phyloP scores from a whole-genome alignment of 2,888 invertebrate species.

The Drosophila diplacantha region DNA sequence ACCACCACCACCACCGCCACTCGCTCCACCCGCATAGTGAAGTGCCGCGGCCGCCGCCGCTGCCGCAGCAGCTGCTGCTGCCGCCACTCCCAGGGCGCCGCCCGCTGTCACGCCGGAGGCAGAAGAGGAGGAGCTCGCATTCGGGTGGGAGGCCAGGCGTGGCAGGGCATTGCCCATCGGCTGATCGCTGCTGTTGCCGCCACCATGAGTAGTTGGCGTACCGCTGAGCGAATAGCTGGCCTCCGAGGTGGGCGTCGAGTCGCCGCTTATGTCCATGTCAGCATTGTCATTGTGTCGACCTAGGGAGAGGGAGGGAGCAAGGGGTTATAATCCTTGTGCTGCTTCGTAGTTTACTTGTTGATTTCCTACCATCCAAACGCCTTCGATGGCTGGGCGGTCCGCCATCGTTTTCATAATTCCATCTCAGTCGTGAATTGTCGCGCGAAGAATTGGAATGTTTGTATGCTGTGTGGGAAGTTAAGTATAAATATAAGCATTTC shows the following conservation, averaged over 20 bases:
- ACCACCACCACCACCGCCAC: slow-evolving; percentile 29
- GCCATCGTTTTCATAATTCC: slow-evolving; percentile 78
- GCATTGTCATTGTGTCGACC: slow-evolving; percentile 80
- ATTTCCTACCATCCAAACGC: slow-evolving; percentile 75
- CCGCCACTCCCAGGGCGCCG: slow-evolving; percentile 10
- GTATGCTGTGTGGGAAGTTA: slow-evolving; percentile 78
- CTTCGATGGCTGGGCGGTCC: slow-evolving; percentile 76
- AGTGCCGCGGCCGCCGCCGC: slow-evolving; percentile 68
- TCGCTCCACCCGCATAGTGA: slow-evolving; percentile 51
- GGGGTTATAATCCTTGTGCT: no score
- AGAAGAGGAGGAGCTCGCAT: slow-evolving; percentile 54
- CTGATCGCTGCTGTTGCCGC: slow-evolving; percentile 53
- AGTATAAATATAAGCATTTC: not conserved
- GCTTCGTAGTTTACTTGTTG: accelerated
- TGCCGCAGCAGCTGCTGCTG: slow-evolving; percentile 26
- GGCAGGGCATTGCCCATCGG: slow-evolving; percentile 79
- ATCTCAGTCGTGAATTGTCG: slow-evolving; percentile 78
- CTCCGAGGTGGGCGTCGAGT: slow-evolving; percentile 92
- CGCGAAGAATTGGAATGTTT: slow-evolving; percentile 86
- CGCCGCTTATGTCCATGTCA: slow-evolving; percentile 96
- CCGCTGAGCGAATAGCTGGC: slow-evolving; percentile 81
- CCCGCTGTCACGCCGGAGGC: slow-evolving; percentile 41
- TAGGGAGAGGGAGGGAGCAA: slow-evolving; percentile 11
- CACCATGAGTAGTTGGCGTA: slow-evolving; percentile 75
- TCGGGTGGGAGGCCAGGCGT: slow-evolving; percentile 78